Evolutionary conservation across 2,113 vertebrate genomes (phyloP).

Genomic region (Athene noctua): DNA sequence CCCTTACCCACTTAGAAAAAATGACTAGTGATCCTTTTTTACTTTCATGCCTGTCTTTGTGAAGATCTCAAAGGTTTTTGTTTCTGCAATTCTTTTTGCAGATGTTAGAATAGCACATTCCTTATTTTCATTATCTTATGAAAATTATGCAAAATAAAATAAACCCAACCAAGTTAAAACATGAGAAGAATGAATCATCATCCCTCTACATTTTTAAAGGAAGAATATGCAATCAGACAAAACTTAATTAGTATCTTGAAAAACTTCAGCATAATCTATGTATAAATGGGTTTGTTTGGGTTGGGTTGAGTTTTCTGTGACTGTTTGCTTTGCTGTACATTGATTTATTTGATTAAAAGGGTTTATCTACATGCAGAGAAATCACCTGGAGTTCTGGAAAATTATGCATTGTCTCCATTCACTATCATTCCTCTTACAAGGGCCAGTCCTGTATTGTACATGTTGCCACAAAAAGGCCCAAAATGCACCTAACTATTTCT

Average conservation of each 20-base stretch:
- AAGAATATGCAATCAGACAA: neutral
- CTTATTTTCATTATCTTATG: neutral
- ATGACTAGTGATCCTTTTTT: neutral
- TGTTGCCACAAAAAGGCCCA: neutral
- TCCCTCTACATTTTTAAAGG: neutral
- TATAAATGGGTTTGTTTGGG: neutral
- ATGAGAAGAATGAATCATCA: neutral
- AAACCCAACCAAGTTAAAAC: neutral
- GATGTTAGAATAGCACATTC: neutral
- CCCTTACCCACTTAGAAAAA: neutral
- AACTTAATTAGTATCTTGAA: neutral
- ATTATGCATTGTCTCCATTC: neutral
- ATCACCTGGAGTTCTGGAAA: neutral
- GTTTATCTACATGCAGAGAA: neutral
- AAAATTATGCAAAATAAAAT: neutral
- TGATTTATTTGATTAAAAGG: neutral
- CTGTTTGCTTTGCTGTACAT: neutral
- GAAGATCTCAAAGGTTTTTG: neutral
- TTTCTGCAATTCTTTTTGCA: neutral
- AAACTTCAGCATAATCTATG: neutral
- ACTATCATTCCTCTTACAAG: neutral
- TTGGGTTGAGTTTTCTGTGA: neutral
- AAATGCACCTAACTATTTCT: neutral
- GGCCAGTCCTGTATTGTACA: neutral
- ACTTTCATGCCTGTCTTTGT: neutral